Evolutionary conservation across 2,797 vertebrate genomes (phyloP), one percentile per base, ranked within the genome.

Genomic region (Cichlasoma orientale): DNA sequence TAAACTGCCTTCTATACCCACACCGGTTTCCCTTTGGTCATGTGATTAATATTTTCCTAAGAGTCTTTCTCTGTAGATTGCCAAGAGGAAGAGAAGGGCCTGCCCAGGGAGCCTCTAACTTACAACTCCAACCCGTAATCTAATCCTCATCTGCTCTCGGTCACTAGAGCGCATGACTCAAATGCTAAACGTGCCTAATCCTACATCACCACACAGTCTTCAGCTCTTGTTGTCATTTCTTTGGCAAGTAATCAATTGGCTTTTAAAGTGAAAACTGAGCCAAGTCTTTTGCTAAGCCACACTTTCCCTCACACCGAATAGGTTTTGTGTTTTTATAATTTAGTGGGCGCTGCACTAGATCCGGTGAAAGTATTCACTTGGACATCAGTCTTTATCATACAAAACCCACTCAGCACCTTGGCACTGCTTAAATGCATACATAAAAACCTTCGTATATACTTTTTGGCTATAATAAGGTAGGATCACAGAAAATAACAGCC

Each of bases 121-220:
- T 89, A 83, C 80, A 85, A 84, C 84, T 80, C 72, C 90, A 93
- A 94, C 93, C 92, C 92, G 85, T 90, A 82, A 92, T 92, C 91
- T 91, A 85, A 93, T 94, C 91, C 90, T 81, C 70, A 50, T 18
- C 78, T 71, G 61, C 81, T 84, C 83, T 84, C 56, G 58, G 89
- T 91, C 90, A 91, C 44, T 59, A 75, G 84, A 90, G 82, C 89
- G 93, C 85, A 89, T 91, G 89, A 90, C 85, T 89, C 82, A 85
- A 47, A 87, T 82, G 73, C 36, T 89, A 80, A 31, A 18, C 72
- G 77, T 79, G 66, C 80, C 76, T 92, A 94, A 94, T 93, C 93
- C 90, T 58, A 53, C 82, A 57, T 79, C 44, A n/a, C 55, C 75
- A 61, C 63, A 36, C 74, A 14, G 55, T 74, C 76, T 79, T 72